A percentile compares a stretch with the other conserved stretches of the same genome.
Conservation (phyloP, 2,797 vertebrate genomes). For the Lacerta agilis region DNA sequence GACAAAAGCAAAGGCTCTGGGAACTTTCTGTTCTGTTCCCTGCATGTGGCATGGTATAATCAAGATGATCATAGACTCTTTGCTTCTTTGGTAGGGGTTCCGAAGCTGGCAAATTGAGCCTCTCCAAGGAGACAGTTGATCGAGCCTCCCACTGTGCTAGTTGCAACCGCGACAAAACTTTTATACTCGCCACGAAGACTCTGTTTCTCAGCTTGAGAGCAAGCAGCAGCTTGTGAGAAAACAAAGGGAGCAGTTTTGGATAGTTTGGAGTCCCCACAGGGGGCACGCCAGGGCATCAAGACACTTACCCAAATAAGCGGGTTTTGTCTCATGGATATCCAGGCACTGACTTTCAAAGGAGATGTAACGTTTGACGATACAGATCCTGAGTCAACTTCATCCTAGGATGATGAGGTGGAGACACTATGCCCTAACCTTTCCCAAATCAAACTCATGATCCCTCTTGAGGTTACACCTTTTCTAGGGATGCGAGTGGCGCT, state of each 20-base stretch:
- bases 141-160: neutral
- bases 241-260: neutral
- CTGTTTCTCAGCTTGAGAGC: neutral
- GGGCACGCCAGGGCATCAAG: neutral
- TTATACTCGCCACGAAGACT: neutral
- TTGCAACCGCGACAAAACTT: neutral
- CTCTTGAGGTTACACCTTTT: neutral
- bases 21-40: neutral
- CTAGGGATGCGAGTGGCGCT: no score
- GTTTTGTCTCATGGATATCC: neutral
- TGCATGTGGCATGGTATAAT: neutral
- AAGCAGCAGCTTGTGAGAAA: neutral
- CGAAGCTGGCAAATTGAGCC: neutral
- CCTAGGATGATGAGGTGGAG: neutral
- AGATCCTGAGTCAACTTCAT: neutral
- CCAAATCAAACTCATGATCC: no score
- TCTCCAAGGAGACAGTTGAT: slow-evolving; percentile 1
- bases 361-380: neutral
- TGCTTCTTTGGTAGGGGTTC: neutral
- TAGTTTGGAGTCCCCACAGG: neutral
- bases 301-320: neutral
- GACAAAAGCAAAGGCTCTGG: neutral
- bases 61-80: slow-evolving; percentile 14
- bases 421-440: neutral
- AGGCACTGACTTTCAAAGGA: neutral